Base-by-base conservation (phyloP, 2,113 vertebrate genomes). In the Alectura lathami region DNA sequence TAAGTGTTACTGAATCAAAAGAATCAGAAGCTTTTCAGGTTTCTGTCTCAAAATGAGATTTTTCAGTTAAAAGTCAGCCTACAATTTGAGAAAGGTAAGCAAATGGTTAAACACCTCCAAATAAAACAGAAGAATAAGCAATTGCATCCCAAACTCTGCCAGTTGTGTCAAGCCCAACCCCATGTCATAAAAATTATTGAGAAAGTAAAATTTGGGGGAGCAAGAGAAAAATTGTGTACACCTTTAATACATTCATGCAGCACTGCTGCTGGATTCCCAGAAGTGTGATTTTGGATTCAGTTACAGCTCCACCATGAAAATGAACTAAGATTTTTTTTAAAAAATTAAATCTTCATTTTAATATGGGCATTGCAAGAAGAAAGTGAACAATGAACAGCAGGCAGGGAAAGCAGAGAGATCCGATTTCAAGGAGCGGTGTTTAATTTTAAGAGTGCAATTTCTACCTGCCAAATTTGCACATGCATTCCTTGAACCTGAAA, bases 401-500 rank as follows among this genome's bases (percentile, higher is more conserved):
- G 74, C 67, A 57, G 69, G 57, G 47, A 86, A 83, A 91, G 93
- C 85, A 60, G 79, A 63, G 80, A 45, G 75, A 83, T 82, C 85
- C 8, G 5, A 4, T 88, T 94, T 85, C 68, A 53, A 89, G 85
- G 6, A 70, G 75, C 10, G 45, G 45, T 83, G 66, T 21, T 60
- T 54, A 32, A 53, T 86, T 70, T 36, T 34, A 63, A n/a, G 78
- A 42, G 76, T 6, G 45, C 43, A 10, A 42, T 86, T 88, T 21
- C 82, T 91, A 53, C 94, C 94, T 88, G 93, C 94, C 86, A 53
- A 2, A 89, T 76, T 36, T 88, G 75, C 89, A 73, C 84, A 80
- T 70, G 87, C 72, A 51, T 83, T 74, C 92, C 91, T 88, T 11
- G 34, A 4, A 77, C 2, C 36, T 27, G 24, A 4, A 90, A 91